These are phyloP conservation scores for Coboldia fuscipes DNA, from an alignment of 1,140 invertebrate genomes.

Conservation along the genomic window DNA sequence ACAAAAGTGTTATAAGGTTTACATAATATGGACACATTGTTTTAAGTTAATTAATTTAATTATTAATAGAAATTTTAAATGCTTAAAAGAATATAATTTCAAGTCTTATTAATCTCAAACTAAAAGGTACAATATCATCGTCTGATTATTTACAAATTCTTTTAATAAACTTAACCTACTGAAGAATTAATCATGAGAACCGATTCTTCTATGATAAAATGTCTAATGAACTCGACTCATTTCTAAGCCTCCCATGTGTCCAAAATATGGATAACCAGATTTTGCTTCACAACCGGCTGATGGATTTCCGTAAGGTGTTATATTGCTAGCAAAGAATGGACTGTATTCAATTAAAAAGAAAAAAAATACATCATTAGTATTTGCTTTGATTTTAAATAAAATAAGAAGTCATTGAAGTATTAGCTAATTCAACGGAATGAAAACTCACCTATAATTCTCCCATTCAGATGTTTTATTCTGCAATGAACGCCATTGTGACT, in stretches of 20 bases:
- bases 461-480: constrained; percentile 2
- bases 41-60: too few relatives aligned
- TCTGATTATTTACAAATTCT: too few relatives aligned
- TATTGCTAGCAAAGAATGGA: constrained; percentile 3
- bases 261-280: constrained; percentile 1
- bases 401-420: constrained; percentile 1
- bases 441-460: constrained; percentile 4
- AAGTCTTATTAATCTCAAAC: too few relatives aligned
- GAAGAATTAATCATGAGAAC: too few relatives aligned
- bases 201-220: too few relatives aligned
- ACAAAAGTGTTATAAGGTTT: too few relatives aligned
- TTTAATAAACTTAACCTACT: too few relatives aligned
- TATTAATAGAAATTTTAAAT: too few relatives aligned
- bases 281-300: constrained; percentile 1
- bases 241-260: constrained; percentile 2
- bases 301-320: constrained; percentile 2
- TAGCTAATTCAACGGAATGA: background rate
- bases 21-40: too few relatives aligned
- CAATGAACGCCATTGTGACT: constrained; percentile 1
- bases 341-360: constrained; percentile 4
- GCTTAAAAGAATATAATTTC: too few relatives aligned
- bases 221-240: constrained; percentile 5
- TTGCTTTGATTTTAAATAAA: background rate
- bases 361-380: constrained; percentile 1
- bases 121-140: too few relatives aligned